Evolutionary conservation across 1,140 invertebrate genomes (phyloP), one percentile per base, ranked within the genome.

Genomic region (Lucilia cuprina): DNA sequence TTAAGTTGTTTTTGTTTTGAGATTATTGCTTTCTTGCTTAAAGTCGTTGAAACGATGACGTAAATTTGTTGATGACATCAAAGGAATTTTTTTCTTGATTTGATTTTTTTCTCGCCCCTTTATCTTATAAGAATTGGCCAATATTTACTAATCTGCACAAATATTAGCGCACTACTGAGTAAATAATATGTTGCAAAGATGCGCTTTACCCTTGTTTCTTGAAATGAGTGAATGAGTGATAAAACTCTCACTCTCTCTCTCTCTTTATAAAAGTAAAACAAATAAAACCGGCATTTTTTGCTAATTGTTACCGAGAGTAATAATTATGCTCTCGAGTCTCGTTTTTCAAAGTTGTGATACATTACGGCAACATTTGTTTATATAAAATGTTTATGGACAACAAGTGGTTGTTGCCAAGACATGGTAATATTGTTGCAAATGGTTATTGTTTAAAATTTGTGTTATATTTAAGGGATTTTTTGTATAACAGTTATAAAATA

Each of bases 61-160:
- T 74, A 83, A 75, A 55, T 83, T 75, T 74, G 25, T 83, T 74
- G 47, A 74, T 70, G 65, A 50, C 74, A 75, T 83, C 77, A 80
- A 47, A 19, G 21, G n/a, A 3, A 19, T 70, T 19, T 70, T 41
- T 70, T 70, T 25, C 21, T 70, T 21, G 9, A 9, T 70, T 70
- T 70, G 14, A 17, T 21, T 70, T n/a, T 70, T 70, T 8, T 21
- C 19, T 21, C 25, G 25, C 3, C 25, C 25, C 25, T 10, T 70
- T 70, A 70, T 70, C 55, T 60, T n/a, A n/a, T 21, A 25, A 10
- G 77, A 50, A 25, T 49, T 25, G 12, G 77, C 77, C 77, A 80
- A 19, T 80, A 80, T 83, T 83, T 65, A 82, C 60, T 83, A 74
- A 60, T 83, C 35, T 83, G 70, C 60, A 65, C 82, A 65, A 65